phyloP scores from a whole-genome alignment of 2,113 vertebrate genomes.

The Bufo gargarizans region DNA sequence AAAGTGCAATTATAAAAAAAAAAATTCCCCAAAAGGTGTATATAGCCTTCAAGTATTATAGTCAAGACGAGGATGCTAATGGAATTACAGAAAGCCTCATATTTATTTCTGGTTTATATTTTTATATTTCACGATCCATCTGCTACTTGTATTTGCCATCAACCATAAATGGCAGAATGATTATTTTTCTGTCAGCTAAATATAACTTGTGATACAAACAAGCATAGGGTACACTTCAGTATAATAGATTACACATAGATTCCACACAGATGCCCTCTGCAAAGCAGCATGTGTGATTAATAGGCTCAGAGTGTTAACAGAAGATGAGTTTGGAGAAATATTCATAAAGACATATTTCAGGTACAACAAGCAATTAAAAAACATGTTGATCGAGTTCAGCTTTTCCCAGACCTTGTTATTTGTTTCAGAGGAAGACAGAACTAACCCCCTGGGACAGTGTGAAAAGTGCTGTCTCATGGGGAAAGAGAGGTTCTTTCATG shows the following conservation, averaged over 20 bases:
- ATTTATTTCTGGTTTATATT: conserved; percentile 36
- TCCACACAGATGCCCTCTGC: conserved; percentile 22
- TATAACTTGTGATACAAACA: conserved; percentile 37
- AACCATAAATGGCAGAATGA: conserved; percentile 35
- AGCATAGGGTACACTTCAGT: conserved; percentile 30
- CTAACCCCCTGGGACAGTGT: no score
- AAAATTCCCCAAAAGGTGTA: no score
- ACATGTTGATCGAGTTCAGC: not conserved
- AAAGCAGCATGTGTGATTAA: not conserved
- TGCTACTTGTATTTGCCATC: conserved; percentile 42
- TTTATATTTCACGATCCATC: conserved; percentile 48
- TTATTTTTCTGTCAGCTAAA: conserved; percentile 39
- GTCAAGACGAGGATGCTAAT: conserved; percentile 40
- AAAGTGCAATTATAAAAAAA: no score
- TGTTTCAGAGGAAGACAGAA: not conserved
- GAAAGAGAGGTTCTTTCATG: no score
- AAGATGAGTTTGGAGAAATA: not conserved
- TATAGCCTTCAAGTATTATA: not conserved
- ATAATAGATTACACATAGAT: conserved; percentile 28
- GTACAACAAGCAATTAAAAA: not conserved
- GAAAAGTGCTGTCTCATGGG: no score
- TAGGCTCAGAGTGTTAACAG: not conserved
- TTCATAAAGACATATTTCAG: not conserved
- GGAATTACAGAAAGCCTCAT: conserved; percentile 47
- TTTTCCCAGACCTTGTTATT: not conserved